Evolutionary conservation across 2,797 vertebrate species (phyloP), one percentile per base, ranked within the genome.

Genomic region (Masticophis lateralis): DNA sequence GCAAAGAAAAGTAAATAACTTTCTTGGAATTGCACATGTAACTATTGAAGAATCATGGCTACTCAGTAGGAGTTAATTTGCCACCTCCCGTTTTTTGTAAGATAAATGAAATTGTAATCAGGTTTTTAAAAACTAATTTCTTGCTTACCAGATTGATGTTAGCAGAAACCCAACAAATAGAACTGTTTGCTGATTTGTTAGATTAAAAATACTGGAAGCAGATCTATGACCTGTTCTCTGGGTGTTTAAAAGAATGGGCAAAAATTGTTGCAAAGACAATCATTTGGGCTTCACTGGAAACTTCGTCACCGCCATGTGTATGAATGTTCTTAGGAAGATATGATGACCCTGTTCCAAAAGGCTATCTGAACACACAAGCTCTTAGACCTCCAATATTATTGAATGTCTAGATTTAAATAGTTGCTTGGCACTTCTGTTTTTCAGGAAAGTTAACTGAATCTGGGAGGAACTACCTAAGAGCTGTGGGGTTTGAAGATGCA

Each of bases 201-300:
- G 63, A 20, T n/a, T 87, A 18, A 93, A 89, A 79, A 92, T 92
- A 92, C 20, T 87, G 83, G 47, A 93, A 90, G 59, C 89, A 2
- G 59, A 86, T 63, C 51, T 90, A 87, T 66, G 57, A 55, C 14
- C 11, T 59, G 1, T 53, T 59, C n/a, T 61, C 88, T 87, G 37
- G 57, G 32, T 83, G 66, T 69, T 83, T 32, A n/a, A 63, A 51
- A 22, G 9, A 89, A 83, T 16, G 25, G 47, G 56, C 22, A 22
- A 28, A 11, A 28, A 89, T 18, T 51, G 66, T 60, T 88, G 87
- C 69, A 91, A 60, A 93, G 90, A 91, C 93, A 91, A 93, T 93
- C 86, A 89, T 56, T 86, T 89, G 57, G 87, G 57, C 69, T 89
- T 37, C 37, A 57, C 18, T 10, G 4, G 13, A 55, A 28, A n/a